phyloP scores from a whole-genome alignment of 64 coral and sea anemone genomes.

The Stylophora pistillata region DNA sequence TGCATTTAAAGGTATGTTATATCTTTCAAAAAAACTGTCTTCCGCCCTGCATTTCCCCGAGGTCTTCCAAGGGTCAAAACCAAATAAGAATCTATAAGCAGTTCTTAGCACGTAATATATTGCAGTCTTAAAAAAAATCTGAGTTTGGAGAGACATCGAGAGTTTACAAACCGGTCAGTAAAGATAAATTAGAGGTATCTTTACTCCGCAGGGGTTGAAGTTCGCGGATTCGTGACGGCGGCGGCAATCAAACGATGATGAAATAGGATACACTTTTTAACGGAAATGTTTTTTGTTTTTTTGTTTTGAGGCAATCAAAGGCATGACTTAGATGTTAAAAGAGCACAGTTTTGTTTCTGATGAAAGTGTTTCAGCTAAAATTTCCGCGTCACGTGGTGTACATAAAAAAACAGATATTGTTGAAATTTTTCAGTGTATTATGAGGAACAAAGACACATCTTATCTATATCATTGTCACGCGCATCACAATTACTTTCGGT shows the following conservation, averaged over 20 bases:
- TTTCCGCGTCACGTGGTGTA: too few species aligned
- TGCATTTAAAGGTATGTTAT: not conserved
- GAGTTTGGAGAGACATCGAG: not conserved
- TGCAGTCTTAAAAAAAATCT: not conserved
- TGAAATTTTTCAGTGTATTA: too few species aligned
- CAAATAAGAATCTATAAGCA: not conserved
- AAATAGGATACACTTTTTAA: constrained; percentile 1
- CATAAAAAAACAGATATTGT: too few species aligned
- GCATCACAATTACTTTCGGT: too few species aligned
- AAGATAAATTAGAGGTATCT: constrained; percentile 18
- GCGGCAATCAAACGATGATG: not conserved
- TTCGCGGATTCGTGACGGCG: not conserved
- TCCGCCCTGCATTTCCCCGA: not conserved
- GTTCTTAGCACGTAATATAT: not conserved
- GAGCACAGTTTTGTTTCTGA: too few species aligned
- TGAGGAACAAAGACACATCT: too few species aligned
- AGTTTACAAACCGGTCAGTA: not conserved
- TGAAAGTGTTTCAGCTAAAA: too few species aligned
- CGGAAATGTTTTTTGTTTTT: not conserved
- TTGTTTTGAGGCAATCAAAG: too few species aligned
- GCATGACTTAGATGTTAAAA: too few species aligned
- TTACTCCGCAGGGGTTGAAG: not conserved
- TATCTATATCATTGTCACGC: too few species aligned
- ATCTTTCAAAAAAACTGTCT: not conserved
- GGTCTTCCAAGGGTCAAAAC: not conserved